phyloP scores from a whole-genome alignment of 2,797 vertebrate species.

The Esox masquinongy region DNA sequence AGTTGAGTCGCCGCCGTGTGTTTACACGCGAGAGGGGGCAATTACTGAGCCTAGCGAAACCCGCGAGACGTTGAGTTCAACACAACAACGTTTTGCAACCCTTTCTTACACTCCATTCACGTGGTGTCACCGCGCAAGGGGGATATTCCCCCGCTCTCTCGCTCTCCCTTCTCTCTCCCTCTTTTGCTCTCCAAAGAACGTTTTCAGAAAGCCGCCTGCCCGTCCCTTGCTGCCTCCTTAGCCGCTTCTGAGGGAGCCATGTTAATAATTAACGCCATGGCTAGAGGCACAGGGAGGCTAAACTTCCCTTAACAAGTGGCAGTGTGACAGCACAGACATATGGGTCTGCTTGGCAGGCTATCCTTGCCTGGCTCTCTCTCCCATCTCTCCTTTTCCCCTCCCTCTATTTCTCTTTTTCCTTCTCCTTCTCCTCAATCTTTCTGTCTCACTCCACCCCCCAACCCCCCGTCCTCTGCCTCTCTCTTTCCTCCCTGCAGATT shows the following conservation, averaged over 20 bases:
- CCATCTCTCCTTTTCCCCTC: slow-evolving; percentile 6
- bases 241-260: slow-evolving; percentile 68
- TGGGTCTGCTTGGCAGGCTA: slow-evolving; percentile 63
- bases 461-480: slow-evolving; percentile 29
- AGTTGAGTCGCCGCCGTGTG: slow-evolving; percentile 32
- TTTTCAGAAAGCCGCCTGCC: slow-evolving; percentile 42
- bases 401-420: too few species aligned
- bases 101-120: slow-evolving; percentile 18
- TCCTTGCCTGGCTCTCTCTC: slow-evolving; percentile 40
- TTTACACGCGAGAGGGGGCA: slow-evolving; percentile 47
- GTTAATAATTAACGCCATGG: slow-evolving; percentile 80
- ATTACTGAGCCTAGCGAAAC: slow-evolving; percentile 37
- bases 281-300: slow-evolving; percentile 76
- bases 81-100: slow-evolving; percentile 24
- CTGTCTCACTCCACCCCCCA: slow-evolving; percentile 27
- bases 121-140: slow-evolving; percentile 46
- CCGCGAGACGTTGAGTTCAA: slow-evolving; percentile 19
- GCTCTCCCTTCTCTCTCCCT: not conserved
- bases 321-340: slow-evolving; percentile 75
- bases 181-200: slow-evolving; percentile 58
- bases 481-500: slow-evolving; percentile 38
- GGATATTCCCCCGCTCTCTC: slow-evolving; percentile 45
- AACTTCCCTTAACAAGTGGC: slow-evolving; percentile 80
- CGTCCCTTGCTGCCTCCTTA: slow-evolving; percentile 52
- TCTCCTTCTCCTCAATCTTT: slow-evolving; percentile 35